phyloP scores from a whole-genome alignment of 23 tunicate genomes.

The Trididemnum clinides region DNA sequence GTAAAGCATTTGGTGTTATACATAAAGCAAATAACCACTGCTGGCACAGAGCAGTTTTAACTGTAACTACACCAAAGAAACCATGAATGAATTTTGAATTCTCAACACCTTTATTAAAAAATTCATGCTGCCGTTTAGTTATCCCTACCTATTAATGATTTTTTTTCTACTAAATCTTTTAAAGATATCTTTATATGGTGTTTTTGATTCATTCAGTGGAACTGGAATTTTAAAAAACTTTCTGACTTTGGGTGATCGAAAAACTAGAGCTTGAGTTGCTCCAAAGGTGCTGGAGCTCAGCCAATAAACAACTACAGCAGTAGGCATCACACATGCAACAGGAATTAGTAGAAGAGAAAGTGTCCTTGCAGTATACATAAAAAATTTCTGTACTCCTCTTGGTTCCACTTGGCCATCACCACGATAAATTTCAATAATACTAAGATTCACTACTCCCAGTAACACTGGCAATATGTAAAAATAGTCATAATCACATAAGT shows the following conservation, averaged over 20 bases:
- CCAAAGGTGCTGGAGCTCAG: slow-evolving; percentile 71
- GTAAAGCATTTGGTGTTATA: too few species aligned
- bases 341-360: slow-evolving; percentile 69
- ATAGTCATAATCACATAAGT: slow-evolving; percentile 53
- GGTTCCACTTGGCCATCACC: slow-evolving; percentile 75
- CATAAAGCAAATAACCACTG: too few species aligned
- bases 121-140: too few species aligned
- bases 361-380: slow-evolving; percentile 37
- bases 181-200: slow-evolving; percentile 75
- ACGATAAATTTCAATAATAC: slow-evolving; percentile 74
- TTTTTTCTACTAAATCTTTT: too few species aligned
- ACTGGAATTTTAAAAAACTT: slow-evolving; percentile 57
- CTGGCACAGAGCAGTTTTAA: too few species aligned
- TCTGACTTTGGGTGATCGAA: slow-evolving; percentile 58
- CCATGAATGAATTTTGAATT: too few species aligned
- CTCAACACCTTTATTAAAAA: too few species aligned
- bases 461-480: slow-evolving; percentile 55
- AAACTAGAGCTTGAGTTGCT: slow-evolving; percentile 56
- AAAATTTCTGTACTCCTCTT: slow-evolving; percentile 32
- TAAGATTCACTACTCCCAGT: slow-evolving; percentile 51
- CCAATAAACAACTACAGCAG: slow-evolving; percentile 92
- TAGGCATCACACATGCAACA: slow-evolving; percentile 71
- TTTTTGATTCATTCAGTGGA: slow-evolving; percentile 43
- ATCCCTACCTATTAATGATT: too few species aligned
- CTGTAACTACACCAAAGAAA: too few species aligned